A percentile compares a stretch with the other conserved stretches of the same genome.
Evolutionary conservation across 2,888 invertebrate genomes (phyloP).

Genomic region (Desoria tigrina): DNA sequence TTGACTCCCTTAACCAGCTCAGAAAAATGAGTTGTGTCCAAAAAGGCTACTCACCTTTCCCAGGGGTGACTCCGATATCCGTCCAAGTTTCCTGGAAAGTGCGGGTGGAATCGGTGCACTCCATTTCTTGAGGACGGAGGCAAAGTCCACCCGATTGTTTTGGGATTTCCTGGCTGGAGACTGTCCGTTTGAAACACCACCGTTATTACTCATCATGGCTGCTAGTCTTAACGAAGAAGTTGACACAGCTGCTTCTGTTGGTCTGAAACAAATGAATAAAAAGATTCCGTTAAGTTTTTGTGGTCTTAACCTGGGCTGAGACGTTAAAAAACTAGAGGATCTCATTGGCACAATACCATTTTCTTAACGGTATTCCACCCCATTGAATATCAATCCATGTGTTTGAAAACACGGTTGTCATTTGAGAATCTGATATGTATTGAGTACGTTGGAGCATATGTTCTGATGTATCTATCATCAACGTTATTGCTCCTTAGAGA

Average conservation of each 20-base stretch:
- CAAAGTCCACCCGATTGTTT: conserved; percentile 42
- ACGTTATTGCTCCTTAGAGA: conserved; percentile 50
- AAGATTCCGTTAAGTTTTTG: not conserved
- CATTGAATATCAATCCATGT: not conserved
- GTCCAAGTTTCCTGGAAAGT: conserved; percentile 51
- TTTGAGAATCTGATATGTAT: not conserved
- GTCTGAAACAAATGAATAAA: conserved; percentile 13
- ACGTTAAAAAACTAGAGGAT: not conserved
- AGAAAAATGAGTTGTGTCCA: too few species aligned
- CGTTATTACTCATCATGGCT: conserved; percentile 6
- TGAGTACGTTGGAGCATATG: conserved; percentile 5
- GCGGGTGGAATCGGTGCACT: conserved; percentile 52
- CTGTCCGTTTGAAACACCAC: not conserved
- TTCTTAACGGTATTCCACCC: too few species aligned
- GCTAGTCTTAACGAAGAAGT: conserved; percentile 13
- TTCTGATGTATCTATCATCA: conserved; percentile 37
- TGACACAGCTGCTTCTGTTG: conserved; percentile 14
- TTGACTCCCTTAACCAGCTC: too few species aligned
- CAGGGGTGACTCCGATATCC: conserved; percentile 50
- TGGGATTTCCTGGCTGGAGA: conserved; percentile 21
- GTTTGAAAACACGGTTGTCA: not conserved
- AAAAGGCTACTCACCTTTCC: conserved; percentile 45
- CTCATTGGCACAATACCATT: not conserved
- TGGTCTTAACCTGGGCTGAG: not conserved
- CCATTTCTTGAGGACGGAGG: conserved; percentile 49